phyloP scores from a whole-genome alignment of 2,888 invertebrate species.

The Coleophora deauratella region DNA sequence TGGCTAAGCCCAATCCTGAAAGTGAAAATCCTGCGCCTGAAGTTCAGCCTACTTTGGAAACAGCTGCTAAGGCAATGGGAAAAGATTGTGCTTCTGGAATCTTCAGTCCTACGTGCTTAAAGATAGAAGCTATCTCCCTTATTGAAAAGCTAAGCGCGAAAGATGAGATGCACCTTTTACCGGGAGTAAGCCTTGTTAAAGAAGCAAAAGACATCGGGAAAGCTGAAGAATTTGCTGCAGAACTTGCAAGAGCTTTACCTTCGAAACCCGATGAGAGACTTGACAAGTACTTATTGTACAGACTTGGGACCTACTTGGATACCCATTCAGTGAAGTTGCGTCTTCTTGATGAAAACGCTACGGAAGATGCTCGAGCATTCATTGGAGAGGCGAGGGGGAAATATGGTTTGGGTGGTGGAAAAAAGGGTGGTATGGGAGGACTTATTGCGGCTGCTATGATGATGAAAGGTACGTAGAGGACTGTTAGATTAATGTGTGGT shows the following conservation, averaged over 20 bases:
- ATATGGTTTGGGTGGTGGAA: conserved; percentile 61
- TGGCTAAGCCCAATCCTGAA: conserved; percentile 52
- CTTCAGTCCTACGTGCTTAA: conserved; percentile 57
- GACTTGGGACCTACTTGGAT: conserved; percentile 80
- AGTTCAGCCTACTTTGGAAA: conserved; percentile 26
- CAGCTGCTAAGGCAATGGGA: conserved; percentile 40
- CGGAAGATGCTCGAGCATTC: conserved; percentile 73
- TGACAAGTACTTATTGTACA: conserved; percentile 82
- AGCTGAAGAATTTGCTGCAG: conserved; percentile 81
- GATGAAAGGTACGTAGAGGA: conserved; percentile 74
- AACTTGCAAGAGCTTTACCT: conserved; percentile 83
- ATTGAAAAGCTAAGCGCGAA: conserved; percentile 55
- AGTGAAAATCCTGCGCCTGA: conserved; percentile 26
- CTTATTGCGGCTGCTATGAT: conserved; percentile 73
- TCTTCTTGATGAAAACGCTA: conserved; percentile 77
- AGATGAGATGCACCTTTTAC: conserved; percentile 50
- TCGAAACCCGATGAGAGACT: conserved; percentile 83
- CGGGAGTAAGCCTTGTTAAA: conserved; percentile 79
- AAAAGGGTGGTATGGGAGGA: conserved; percentile 68
- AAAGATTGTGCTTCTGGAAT: conserved; percentile 58
- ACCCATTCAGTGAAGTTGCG: conserved; percentile 83
- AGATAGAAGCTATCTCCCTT: conserved; percentile 58
- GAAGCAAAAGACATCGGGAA: conserved; percentile 73
- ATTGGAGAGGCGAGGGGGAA: conserved; percentile 69
- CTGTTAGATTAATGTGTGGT: too few species aligned